Evolutionary conservation across 2,113 vertebrate genomes (phyloP), one percentile per base, ranked within the genome.

Genomic region (Turnix velox): DNA sequence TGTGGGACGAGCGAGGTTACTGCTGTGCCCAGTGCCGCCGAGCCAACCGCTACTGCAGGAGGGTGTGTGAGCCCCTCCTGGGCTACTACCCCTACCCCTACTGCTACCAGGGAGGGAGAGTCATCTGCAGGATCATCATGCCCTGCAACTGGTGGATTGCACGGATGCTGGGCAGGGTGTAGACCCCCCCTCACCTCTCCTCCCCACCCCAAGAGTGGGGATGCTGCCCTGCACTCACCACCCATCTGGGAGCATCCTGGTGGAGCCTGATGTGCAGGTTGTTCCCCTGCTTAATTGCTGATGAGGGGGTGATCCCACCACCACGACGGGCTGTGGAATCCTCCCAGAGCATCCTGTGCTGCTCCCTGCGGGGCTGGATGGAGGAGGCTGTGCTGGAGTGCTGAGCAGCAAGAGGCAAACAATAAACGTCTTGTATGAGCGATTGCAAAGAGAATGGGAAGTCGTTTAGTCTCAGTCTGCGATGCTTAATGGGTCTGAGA

Each of bases 71-170:
- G 96, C 99, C 99, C 33, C 98, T 99, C 76, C 97, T 98, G 43
- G 99, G 99, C 81, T 99, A 98, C 96, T 97, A 98, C 97, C 99
- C 98, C 0, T 99, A 99, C 96, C 99, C 99, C 1, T 99, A 99
- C 97, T 99, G 98, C 97, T 99, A 99, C 97, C 98, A 98, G 97
- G 99, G 99, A 35, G 99, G 99, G 23, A 96, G 98, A 33, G 98
- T 99, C 92, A 98, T 99, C 97, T 99, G 99, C 97, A 98, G 99
- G 35, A 92, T 99, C 81, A 98, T 99, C 94, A 99, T 99, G 99
- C 99, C 99, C 42, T 99, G 99, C 97, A 99, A 99, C 97, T 99
- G 99, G 99, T 99, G 99, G 99, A 98, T 99, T 10, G 99, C 99
- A 1, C 98, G 99, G 52, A 99, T 99, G 99, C 97, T 99, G 92